Percentiles rank a stretch among this genome's conserved stretches.
phyloP scores from a whole-genome alignment of 2,113 vertebrate species.

The Ophiodon elongatus region DNA sequence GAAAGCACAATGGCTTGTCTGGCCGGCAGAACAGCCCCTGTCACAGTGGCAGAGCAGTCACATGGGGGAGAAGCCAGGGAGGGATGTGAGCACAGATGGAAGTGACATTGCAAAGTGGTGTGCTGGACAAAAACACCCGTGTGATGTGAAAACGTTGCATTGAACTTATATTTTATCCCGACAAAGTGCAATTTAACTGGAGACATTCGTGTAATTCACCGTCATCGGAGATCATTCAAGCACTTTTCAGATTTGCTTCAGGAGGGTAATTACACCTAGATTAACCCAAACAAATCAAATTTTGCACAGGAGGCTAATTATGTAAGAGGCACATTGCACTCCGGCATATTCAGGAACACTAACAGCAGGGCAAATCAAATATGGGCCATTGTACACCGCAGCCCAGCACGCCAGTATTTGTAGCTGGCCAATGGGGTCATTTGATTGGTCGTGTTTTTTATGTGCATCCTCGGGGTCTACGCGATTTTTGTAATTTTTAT shows the following conservation, averaged over 20 bases:
- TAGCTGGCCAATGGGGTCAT: background rate
- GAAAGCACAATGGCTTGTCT: constrained; percentile 29
- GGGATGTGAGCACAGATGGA: constrained; percentile 58
- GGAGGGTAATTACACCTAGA: constrained; percentile 50
- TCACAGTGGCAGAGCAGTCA: constrained; percentile 54
- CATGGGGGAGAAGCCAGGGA: constrained; percentile 33
- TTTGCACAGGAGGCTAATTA: constrained; percentile 63
- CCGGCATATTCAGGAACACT: constrained; percentile 13
- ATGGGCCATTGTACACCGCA: background rate
- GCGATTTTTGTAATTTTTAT: constrained; percentile 1
- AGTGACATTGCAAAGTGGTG: constrained; percentile 62
- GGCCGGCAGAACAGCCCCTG: constrained; percentile 47
- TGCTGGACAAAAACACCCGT: constrained; percentile 41
- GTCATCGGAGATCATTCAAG: background rate
- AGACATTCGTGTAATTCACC: constrained; percentile 2
- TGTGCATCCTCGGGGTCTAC: background rate
- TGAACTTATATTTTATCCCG: constrained; percentile 6
- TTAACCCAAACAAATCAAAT: constrained; percentile 68
- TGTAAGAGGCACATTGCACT: constrained; percentile 33
- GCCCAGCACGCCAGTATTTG: constrained; percentile 1
- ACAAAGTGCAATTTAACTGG: constrained; percentile 14
- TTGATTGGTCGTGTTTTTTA: constrained; percentile 9
- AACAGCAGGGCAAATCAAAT: constrained; percentile 20
- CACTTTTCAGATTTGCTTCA: constrained; percentile 37
- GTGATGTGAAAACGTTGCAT: constrained; percentile 16